Conservation (phyloP, 2,888 invertebrate species). For the Agapetus fuscipes region DNA sequence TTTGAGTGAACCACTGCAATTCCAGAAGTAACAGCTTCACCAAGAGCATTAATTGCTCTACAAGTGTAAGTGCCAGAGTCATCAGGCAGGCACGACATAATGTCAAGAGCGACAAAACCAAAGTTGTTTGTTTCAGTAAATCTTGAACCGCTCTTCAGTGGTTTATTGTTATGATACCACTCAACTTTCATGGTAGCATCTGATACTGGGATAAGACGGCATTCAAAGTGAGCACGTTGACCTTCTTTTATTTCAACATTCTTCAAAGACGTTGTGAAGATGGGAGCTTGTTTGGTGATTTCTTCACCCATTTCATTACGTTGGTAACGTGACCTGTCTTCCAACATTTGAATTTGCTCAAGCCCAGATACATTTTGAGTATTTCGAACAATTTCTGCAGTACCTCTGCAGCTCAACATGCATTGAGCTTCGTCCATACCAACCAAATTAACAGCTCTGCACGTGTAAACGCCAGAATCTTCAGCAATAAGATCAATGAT, state of each 20-base stretch:
- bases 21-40: constrained; percentile 89
- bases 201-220: constrained; percentile 86
- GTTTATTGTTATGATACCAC: constrained; percentile 89
- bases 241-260: constrained; percentile 91
- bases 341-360: constrained; percentile 81
- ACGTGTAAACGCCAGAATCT: constrained; percentile 90
- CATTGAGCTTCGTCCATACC: constrained; percentile 83
- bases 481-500: constrained; percentile 94
- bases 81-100: constrained; percentile 90
- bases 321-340: constrained; percentile 72
- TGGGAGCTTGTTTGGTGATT: constrained; percentile 81
- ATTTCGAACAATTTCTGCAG: constrained; percentile 71
- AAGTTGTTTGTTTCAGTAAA: constrained; percentile 96
- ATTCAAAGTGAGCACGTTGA: constrained; percentile 90
- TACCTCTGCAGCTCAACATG: constrained; percentile 60
- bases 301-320: constrained; percentile 70
- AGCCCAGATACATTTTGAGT: constrained; percentile 83
- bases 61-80: constrained; percentile 95
- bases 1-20: constrained; percentile 73
- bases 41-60: constrained; percentile 82
- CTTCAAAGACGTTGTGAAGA: constrained; percentile 86
- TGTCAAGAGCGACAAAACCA: constrained; percentile 94
- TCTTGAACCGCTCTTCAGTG: constrained; percentile 86
- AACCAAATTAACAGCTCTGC: constrained; percentile 81
- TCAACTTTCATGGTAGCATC: constrained; percentile 90